These are phyloP conservation scores for Poecilia wingei DNA, from an alignment of 2,797 vertebrate species.

Conservation along the genomic window DNA sequence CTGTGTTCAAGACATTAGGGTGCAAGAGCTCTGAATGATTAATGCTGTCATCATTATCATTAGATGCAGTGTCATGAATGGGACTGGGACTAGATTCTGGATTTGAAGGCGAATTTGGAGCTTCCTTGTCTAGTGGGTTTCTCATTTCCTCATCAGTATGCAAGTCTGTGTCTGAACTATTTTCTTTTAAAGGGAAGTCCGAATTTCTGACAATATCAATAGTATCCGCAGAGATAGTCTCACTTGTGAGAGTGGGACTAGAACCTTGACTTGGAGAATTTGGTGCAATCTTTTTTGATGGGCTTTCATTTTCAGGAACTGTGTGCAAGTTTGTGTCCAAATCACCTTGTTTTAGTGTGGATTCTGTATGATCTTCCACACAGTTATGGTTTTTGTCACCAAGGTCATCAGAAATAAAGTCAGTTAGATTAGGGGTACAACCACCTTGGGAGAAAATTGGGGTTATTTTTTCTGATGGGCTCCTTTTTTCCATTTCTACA, in stretches of 20 bases:
- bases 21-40: slow-evolving; percentile 12
- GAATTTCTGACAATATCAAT: slow-evolving; percentile 41
- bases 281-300: slow-evolving; percentile 12
- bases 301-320: slow-evolving; percentile 18
- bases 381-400: background rate
- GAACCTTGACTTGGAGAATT: background rate
- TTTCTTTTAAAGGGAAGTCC: slow-evolving; percentile 47
- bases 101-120: background rate
- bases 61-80: background rate
- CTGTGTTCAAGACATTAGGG: slow-evolving; percentile 15
- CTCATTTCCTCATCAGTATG: slow-evolving; percentile 25
- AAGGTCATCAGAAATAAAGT: background rate
- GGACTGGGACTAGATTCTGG: background rate
- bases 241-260: background rate
- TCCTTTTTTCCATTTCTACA: slow-evolving; percentile 23
- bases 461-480: background rate
- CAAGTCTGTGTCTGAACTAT: slow-evolving; percentile 8
- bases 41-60: background rate
- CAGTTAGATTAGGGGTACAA: background rate
- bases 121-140: slow-evolving; percentile 7
- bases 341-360: background rate
- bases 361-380: slow-evolving; percentile 3
- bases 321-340: background rate
- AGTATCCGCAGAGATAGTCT: background rate
- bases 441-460: background rate